phyloP scores from a whole-genome alignment of 2,113 vertebrate genomes.

The Dasyprocta punctata region DNA sequence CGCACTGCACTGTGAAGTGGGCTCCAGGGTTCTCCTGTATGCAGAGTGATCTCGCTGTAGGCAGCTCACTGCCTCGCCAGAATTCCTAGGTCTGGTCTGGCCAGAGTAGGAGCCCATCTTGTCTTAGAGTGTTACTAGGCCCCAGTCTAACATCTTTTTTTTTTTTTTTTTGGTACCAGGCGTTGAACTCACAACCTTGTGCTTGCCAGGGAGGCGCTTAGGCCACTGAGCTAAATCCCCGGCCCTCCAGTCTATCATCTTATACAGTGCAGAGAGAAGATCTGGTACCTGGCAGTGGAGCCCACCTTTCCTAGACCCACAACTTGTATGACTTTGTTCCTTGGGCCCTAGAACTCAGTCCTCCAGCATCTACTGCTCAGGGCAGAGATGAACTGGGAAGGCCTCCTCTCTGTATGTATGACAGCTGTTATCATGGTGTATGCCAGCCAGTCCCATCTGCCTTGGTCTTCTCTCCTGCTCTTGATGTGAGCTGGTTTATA shows the following conservation, averaged over 20 bases:
- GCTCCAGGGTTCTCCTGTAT: neutral
- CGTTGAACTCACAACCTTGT: too few relatives aligned
- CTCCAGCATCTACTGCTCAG: neutral
- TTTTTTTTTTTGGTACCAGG: too few relatives aligned
- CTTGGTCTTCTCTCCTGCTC: conserved; percentile 61
- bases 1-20: neutral
- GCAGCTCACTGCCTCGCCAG: neutral
- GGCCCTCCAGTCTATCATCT: neutral
- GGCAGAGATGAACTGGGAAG: neutral
- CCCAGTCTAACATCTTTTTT: neutral
- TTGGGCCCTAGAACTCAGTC: neutral
- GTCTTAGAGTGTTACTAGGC: neutral
- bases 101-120: neutral
- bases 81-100: neutral
- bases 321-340: neutral
- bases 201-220: too few relatives aligned
- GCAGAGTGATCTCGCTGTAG: accelerated
- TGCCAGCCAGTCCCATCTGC: neutral
- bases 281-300: neutral
- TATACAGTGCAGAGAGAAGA: neutral
- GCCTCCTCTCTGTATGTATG: neutral
- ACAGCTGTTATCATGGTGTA: accelerated
- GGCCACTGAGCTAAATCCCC: too few relatives aligned
- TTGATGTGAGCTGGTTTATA: conserved; percentile 59
- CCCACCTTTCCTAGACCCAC: neutral